Evolutionary conservation across 2,888 invertebrate species (phyloP).

Genomic region (Hermaeophaga mercurialis): DNA sequence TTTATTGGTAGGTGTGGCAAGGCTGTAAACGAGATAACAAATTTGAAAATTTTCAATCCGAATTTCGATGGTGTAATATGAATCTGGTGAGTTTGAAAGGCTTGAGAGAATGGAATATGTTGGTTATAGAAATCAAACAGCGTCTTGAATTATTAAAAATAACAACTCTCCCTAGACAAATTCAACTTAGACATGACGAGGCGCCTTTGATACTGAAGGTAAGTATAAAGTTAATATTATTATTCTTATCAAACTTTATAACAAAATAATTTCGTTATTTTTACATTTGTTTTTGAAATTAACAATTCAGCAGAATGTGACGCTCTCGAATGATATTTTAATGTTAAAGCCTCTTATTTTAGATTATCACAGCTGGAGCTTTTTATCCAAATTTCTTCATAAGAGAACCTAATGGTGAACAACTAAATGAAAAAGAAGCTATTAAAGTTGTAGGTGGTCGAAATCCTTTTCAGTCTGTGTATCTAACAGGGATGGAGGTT

Average conservation of each 20-base stretch:
- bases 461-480: constrained; percentile 79
- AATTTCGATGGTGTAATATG: constrained; percentile 67
- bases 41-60: constrained; percentile 38
- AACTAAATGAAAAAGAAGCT: constrained; percentile 68
- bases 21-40: constrained; percentile 43
- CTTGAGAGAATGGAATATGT: constrained; percentile 72
- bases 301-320: too few species aligned
- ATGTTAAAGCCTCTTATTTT: constrained; percentile 28
- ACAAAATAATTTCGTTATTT: too few species aligned
- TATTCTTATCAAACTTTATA: too few species aligned
- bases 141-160: constrained; percentile 69
- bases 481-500: constrained; percentile 64
- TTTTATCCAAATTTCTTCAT: constrained; percentile 93
- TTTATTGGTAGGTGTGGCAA: constrained; percentile 67
- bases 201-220: constrained; percentile 71
- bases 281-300: too few species aligned
- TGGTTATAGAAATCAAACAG: constrained; percentile 71
- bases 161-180: constrained; percentile 58
- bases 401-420: constrained; percentile 60
- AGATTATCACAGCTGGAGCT: constrained; percentile 82
- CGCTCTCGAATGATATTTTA: neutral
- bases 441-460: constrained; percentile 70
- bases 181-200: constrained; percentile 59
- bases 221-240: too few species aligned
- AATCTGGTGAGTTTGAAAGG: constrained; percentile 75